Base-by-base conservation (phyloP, 2,888 invertebrate genomes). In the Eilema caniola region DNA sequence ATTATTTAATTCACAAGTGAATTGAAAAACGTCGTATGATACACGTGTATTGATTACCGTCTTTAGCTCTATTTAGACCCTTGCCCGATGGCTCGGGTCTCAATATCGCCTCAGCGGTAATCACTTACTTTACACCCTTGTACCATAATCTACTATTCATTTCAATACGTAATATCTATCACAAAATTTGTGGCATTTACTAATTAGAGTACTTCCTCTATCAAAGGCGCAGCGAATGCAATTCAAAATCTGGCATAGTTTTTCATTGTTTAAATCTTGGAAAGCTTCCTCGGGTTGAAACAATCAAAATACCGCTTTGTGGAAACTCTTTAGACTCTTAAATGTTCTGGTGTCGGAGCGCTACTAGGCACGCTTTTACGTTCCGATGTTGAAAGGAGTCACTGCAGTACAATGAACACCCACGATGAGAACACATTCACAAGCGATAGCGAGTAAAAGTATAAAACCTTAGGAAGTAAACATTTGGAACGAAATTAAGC, bases 231-330 rank as follows among this genome's bases (percentile, higher is more conserved):
- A 53, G 23, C 10, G 16, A 16, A 24, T 25, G 41, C 16, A 23
- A 69, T 37, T 47, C 14, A n/a, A 63, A 33, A 33, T n/a, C 68
- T 68, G 73, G 60, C 71, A 73, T 75, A 80, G 61, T 72, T 82
- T 71, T 74, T 67, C 67, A 72, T 72, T 74, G 74, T 80, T 78
- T 47, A 57, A 53, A 71, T 76, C 79, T 79, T 71, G 59, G 64
- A 24, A 64, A 31, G 64, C 69, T 70, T 63, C 10, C 33, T 33
- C 33, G 61, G 61, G 72, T 67, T 74, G 77, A 82, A 71, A 72
- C 78, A 70, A 80, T 82, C 79, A 83, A 78, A 82, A 82, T 82
- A 72, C 70, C 70, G 71, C 73, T 82, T 82, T 82, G 78, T 78
- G 71, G 80, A 28, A 53, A 73, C 78, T 74, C 73, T 78, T 65